A percentile compares a stretch with the other conserved stretches of the same genome.
Conservation (phyloP, 2,888 invertebrate species). For the Platycnemis pennipes region DNA sequence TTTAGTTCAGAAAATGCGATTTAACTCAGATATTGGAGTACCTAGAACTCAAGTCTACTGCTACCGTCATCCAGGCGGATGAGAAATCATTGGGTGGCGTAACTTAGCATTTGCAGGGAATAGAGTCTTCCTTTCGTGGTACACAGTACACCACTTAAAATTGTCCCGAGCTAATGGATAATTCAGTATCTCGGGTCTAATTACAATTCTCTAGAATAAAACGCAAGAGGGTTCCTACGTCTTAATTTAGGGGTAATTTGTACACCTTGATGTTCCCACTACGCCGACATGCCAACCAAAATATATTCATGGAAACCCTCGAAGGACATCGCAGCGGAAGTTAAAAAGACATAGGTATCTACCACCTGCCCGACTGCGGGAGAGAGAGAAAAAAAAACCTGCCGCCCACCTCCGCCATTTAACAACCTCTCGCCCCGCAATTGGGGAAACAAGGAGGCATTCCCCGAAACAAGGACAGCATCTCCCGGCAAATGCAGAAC, state of each 20-base stretch:
- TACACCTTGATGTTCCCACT: background rate
- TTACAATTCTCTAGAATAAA: background rate
- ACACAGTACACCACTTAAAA: background rate
- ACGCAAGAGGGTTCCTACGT: background rate
- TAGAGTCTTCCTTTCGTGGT: background rate
- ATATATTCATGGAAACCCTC: constrained; percentile 11
- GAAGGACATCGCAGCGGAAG: constrained; percentile 28
- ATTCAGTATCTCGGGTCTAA: background rate
- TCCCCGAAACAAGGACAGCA: background rate
- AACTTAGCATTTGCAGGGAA: too few relatives aligned
- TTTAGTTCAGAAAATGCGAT: too few relatives aligned
- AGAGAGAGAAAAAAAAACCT: background rate
- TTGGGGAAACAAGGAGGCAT: background rate
- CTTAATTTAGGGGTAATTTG: background rate
- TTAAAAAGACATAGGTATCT: background rate
- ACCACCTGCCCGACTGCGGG: background rate
- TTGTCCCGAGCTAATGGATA: background rate
- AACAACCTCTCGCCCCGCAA: background rate
- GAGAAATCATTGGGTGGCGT: too few relatives aligned
- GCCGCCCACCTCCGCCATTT: background rate
- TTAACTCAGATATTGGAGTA: too few relatives aligned
- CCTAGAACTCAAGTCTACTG: too few relatives aligned
- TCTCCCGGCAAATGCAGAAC: background rate
- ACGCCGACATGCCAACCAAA: background rate
- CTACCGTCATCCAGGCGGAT: too few relatives aligned